phyloP scores from a whole-genome alignment of 2,888 invertebrate species.

The Neuroscelio doddi region DNA sequence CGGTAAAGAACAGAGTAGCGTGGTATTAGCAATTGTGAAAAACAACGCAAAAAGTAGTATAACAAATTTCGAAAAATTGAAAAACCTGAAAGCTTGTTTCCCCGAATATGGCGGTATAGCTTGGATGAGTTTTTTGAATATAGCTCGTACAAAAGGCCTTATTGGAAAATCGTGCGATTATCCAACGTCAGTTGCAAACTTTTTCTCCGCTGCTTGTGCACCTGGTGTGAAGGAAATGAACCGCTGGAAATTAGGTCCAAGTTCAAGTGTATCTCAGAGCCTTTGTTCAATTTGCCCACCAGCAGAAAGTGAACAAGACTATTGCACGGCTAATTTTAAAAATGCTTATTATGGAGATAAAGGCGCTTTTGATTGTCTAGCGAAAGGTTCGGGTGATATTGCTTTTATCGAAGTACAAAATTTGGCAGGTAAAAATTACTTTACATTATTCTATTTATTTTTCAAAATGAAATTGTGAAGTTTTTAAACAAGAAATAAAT shows the following conservation, averaged over 20 bases:
- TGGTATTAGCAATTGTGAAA: constrained; percentile 75
- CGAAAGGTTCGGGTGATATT: constrained; percentile 74
- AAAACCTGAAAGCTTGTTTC: constrained; percentile 77
- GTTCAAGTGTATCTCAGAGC: constrained; percentile 18
- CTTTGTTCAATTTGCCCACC: constrained; percentile 56
- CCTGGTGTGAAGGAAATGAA: constrained; percentile 76
- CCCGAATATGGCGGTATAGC: constrained; percentile 80
- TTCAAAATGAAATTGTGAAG: no score
- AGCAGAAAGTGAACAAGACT: constrained; percentile 53
- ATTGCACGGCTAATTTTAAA: constrained; percentile 74
- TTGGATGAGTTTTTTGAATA: constrained; percentile 77
- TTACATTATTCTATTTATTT: no score
- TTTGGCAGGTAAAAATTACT: constrained; percentile 66
- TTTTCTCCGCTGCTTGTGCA: constrained; percentile 76
- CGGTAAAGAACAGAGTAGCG: constrained; percentile 72
- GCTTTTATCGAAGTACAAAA: constrained; percentile 76
- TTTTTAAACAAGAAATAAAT: no score
- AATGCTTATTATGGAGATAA: constrained; percentile 77
- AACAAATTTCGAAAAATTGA: constrained; percentile 75
- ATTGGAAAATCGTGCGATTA: constrained; percentile 75
- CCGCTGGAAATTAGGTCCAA: constrained; percentile 59
- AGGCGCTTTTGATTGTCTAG: constrained; percentile 77
- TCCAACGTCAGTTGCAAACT: constrained; percentile 74
- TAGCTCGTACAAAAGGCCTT: constrained; percentile 73
- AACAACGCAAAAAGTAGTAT: constrained; percentile 55